Evolutionary conservation across 2,888 invertebrate species (phyloP), one percentile per base, ranked within the genome.

Genomic region (Chaetoderma sp.): DNA sequence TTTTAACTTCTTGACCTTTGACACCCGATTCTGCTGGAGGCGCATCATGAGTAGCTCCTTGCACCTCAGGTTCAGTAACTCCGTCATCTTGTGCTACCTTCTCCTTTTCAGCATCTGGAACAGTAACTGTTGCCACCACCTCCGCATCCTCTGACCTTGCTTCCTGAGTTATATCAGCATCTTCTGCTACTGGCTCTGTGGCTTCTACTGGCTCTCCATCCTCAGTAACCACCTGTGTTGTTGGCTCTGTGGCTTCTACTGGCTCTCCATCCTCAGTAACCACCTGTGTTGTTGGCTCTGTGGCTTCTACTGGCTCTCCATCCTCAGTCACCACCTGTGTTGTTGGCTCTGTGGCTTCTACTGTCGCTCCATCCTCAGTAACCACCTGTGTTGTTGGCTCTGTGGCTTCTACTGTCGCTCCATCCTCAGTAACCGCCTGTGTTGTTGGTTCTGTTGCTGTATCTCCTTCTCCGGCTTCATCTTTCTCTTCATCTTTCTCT

Each of bases 131-230:
- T 30, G 63, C 62, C 60, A 47, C 65, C 39, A 23, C 64, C 52
- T 63, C 65, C 32, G 63, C 42, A 57, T 56, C 63, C 36, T 65
- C 69, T 58, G 55, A 33, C n/a, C 36, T 54, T n/a, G 54, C 52
- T 6, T 57, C 39, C 28, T 44, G 25, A 4, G 30, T n/a, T 39
- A 21, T 44, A n/a, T 36, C 68, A 33, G 55, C 47, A 4, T 52
- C 63, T 39, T 30, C n/a, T 16, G 47, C 55, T 49, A 27, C 65
- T n/a, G 49, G 58, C 13, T 30, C 52, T 1, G 21, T 47, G 13
- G 13, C 50, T 50, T 70, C 63, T 49, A 28, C 58, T 63, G 57
- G 32, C n/a, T 57, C 47, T 30, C 21, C 49, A 45, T 18, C 47
- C 47, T 10, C n/a, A n/a, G n/a, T n/a, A n/a, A n/a, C n/a, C n/a